Conservation (phyloP, 2,888 invertebrate species). For the Nycteola revayana region DNA sequence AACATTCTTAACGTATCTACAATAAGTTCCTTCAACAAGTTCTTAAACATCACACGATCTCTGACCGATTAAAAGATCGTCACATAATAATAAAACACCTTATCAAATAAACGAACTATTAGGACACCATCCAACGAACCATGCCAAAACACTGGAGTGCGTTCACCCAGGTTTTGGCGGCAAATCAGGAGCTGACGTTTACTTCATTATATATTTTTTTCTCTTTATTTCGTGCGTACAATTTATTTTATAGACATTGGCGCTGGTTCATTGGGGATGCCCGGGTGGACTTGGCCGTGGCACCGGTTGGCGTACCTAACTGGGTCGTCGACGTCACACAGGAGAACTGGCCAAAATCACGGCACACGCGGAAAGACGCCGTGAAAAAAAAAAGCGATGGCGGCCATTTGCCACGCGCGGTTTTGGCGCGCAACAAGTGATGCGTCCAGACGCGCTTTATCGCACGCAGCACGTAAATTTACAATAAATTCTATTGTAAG, state of each 20-base stretch:
- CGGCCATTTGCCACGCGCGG: conserved; percentile 69
- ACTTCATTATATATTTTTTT: conserved; percentile 76
- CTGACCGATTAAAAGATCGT: conserved; percentile 23
- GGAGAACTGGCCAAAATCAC: conserved; percentile 77
- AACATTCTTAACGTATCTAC: conserved; percentile 15
- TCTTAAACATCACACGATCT: conserved; percentile 16
- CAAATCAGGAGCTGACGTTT: conserved; percentile 67
- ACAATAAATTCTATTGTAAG: conserved; percentile 76
- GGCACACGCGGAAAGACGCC: conserved; percentile 71
- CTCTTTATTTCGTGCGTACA: conserved; percentile 64
- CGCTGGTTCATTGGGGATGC: conserved; percentile 78
- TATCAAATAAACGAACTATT: conserved; percentile 73
- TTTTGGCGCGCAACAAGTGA: conserved; percentile 50
- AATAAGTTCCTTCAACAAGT: conserved; percentile 15
- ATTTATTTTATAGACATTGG: conserved; percentile 83
- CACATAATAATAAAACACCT: conserved; percentile 52
- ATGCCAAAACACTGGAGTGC: conserved; percentile 79
- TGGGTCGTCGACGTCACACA: conserved; percentile 76
- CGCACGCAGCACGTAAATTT: conserved; percentile 69
- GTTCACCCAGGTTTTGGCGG: conserved; percentile 79
- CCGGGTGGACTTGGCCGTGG: conserved; percentile 80
- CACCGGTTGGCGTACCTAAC: conserved; percentile 77
- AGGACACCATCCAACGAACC: conserved; percentile 70
- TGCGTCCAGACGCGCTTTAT: conserved; percentile 44
- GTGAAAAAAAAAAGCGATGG: conserved; percentile 58